Conservation (phyloP, 2,888 invertebrate genomes). For the Latrodectus elegans region DNA sequence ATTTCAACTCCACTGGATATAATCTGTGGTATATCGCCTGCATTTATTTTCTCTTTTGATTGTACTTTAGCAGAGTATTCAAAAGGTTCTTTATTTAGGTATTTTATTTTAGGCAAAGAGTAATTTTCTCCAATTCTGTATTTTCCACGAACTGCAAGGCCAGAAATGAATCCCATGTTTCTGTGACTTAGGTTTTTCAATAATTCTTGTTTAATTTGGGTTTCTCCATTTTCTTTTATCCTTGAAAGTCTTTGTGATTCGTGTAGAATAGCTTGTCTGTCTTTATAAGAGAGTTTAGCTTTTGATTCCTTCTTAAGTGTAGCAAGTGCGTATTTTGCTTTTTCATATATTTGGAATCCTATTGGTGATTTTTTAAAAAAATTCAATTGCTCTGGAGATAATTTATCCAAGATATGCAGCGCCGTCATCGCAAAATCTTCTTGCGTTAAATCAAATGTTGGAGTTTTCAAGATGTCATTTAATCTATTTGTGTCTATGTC, state of each 20-base stretch:
- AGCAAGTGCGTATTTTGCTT: constrained; percentile 20
- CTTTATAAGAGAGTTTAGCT: constrained; percentile 45
- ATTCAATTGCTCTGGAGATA: constrained; percentile 20
- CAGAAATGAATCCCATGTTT: constrained; percentile 63
- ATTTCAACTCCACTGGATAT: too few relatives aligned
- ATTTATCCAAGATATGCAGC: constrained; percentile 18
- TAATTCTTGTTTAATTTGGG: background rate
- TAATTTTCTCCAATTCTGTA: constrained; percentile 28
- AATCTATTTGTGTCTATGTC: background rate
- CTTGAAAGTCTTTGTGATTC: constrained; percentile 11
- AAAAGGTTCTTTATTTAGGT: constrained; percentile 56
- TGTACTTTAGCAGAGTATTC: constrained; percentile 11
- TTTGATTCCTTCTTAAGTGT: constrained; percentile 2
- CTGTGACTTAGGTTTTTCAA: constrained; percentile 33
- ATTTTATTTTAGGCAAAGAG: constrained; percentile 26
- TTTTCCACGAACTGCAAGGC: constrained; percentile 28
- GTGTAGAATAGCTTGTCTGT: constrained; percentile 33
- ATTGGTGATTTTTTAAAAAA: constrained; percentile 45
- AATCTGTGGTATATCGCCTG: background rate
- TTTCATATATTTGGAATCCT: constrained; percentile 35
- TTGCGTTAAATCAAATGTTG: constrained; percentile 27
- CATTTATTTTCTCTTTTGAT: background rate
- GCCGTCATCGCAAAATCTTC: constrained; percentile 35
- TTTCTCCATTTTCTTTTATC: background rate
- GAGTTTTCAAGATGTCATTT: constrained; percentile 31